Evolutionary conservation across 2,797 vertebrate species (phyloP), one percentile per base, ranked within the genome.

Genomic region (Pelobates cultripes): DNA sequence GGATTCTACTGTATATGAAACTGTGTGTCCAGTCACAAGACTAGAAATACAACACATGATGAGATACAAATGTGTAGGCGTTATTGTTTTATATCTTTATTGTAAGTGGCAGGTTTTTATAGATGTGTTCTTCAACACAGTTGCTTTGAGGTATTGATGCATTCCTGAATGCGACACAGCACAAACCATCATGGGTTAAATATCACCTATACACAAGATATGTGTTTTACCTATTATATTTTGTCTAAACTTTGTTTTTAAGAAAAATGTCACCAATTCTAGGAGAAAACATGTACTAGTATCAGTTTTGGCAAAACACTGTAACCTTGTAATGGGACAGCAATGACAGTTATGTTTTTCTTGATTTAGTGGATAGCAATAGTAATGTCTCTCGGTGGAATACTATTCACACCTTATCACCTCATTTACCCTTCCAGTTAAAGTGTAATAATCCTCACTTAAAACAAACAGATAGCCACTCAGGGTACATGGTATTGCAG

Each of bases 311-410:
- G 40, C 41, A 68, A 43, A 57, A 57, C 13, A 68, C 12, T 43
- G 66, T 43, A 64, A 43, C 51, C 13, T 75, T 43, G 67, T 76
- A 81, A 76, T 81, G 55, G 61, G 73, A 75, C 79, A 75, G 47
- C 60, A 43, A 43, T 81, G 68, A 66, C 79, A 12, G 13, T 81
- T 81, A 68, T 70, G 40, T 9, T 44, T 44, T 40, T 81, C 1
- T 7, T 75, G 73, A 81, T 75, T 44, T 64, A 75, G 51, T 51
- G 43, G 14, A 63, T 47, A 51, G 28, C 57, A 69, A 47, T 81
- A 42, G 45, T 64, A 66, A 75, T 75, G n/a, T 70, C 53, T 17
- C 43, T 53, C 79, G 61, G 64, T 81, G 79, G 73, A 69, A 69
- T 81, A 45, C 40, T 81, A 63, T 15, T 4, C 55, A 63, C 17